Evolutionary conservation across 1,140 invertebrate genomes (phyloP).

Genomic region (Nephotettix cincticeps): DNA sequence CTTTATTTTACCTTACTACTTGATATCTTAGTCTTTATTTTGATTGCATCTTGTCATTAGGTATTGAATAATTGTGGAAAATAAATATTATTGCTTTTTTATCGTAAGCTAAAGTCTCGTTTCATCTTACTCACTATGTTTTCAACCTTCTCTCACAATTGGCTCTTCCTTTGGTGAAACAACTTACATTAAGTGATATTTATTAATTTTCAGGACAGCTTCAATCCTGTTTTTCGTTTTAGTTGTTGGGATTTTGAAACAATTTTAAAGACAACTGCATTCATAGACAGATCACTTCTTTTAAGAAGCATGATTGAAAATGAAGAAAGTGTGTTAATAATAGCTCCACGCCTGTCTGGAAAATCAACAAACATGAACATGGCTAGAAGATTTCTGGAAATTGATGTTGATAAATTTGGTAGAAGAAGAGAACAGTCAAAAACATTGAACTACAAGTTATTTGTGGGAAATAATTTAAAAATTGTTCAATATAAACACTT

Average conservation of each 20-base stretch:
- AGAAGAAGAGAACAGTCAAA: not conserved
- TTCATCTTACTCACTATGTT: no score
- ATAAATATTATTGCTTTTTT: no score
- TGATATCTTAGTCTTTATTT: no score
- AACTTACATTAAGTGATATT: no score
- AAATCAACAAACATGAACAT: conserved; percentile 15
- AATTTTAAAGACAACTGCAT: not conserved
- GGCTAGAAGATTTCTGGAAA: conserved; percentile 16
- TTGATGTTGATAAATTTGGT: conserved; percentile 21
- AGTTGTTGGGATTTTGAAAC: not conserved
- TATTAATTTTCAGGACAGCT: not conserved
- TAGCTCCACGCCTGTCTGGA: conserved; percentile 2
- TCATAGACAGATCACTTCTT: not conserved
- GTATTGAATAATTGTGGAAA: no score
- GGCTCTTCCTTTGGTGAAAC: no score
- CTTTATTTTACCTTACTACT: no score
- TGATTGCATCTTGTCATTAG: no score
- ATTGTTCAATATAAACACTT: not conserved
- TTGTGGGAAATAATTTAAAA: conserved; percentile 13
- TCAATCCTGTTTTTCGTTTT: not conserved
- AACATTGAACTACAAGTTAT: not conserved
- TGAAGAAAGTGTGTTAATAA: not conserved
- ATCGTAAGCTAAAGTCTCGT: no score
- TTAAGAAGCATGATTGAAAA: not conserved
- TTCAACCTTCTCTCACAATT: no score